phyloP scores from a whole-genome alignment of 2,797 vertebrate species.

The Dermochelys coriacea region DNA sequence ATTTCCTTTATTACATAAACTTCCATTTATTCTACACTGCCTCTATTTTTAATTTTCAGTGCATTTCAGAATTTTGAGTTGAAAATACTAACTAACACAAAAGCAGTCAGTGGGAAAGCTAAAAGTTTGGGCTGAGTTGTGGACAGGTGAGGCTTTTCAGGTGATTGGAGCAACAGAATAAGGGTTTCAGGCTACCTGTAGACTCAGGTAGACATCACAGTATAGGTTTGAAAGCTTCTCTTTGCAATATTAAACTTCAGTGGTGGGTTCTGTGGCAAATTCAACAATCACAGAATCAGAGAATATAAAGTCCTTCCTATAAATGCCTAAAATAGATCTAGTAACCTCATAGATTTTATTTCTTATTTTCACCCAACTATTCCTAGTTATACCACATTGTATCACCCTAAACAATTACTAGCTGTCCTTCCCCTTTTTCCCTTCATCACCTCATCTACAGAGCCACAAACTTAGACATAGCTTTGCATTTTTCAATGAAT shows the following conservation, averaged over 20 bases:
- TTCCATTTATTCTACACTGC: background rate
- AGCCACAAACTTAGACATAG: accelerated
- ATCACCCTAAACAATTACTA: background rate
- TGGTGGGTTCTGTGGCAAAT: background rate
- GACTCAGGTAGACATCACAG: accelerated
- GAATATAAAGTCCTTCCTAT: background rate
- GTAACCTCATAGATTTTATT: background rate
- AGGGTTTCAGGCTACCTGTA: background rate
- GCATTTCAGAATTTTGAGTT: background rate
- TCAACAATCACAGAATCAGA: background rate
- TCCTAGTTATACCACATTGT: background rate
- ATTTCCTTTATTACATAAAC: background rate
- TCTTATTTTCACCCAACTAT: background rate
- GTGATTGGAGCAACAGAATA: background rate
- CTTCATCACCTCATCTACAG: accelerated
- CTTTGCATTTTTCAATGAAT: background rate
- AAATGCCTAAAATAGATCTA: background rate
- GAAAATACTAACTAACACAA: background rate
- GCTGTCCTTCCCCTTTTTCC: background rate
- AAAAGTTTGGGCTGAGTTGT: background rate
- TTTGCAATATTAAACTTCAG: background rate
- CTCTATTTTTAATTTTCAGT: background rate
- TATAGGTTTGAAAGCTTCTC: background rate
- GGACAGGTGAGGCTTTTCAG: background rate
- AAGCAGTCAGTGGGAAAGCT: background rate